A percentile compares a stretch with the other conserved stretches of the same genome.
Conservation (phyloP, 2,888 invertebrate genomes). For the Thyatira batis region DNA sequence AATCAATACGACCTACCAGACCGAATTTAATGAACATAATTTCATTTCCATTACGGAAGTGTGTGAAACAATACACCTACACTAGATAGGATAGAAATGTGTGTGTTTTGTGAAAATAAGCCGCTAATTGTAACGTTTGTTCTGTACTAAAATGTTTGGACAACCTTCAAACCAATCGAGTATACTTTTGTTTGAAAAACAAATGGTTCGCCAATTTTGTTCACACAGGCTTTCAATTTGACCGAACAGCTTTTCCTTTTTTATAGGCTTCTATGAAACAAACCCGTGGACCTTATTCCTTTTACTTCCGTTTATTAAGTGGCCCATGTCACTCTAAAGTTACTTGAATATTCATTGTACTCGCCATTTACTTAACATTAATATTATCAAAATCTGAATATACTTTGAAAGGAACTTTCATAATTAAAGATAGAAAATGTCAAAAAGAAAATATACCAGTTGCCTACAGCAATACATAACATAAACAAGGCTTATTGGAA, state of each 20-base stretch:
- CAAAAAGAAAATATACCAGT: background rate
- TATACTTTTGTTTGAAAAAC: slow-evolving; percentile 5
- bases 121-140: slow-evolving; percentile 2
- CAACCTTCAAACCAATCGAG: slow-evolving; percentile 3
- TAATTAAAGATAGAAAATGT: background rate
- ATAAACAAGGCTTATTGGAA: slow-evolving; percentile 31
- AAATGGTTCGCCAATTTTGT: slow-evolving; percentile 1
- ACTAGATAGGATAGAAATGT: background rate
- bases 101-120: background rate
- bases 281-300: background rate
- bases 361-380: background rate
- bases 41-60: background rate
- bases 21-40: slow-evolving; percentile 1
- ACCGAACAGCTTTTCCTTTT: background rate
- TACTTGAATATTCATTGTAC: background rate
- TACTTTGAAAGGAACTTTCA: background rate
- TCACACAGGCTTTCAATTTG: background rate
- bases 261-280: background rate
- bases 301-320: background rate
- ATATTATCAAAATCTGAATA: background rate
- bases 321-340: background rate
- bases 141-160: slow-evolving; percentile 1
- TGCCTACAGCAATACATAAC: slow-evolving; percentile 12
- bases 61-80: background rate
- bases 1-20: slow-evolving; percentile 7